Evolutionary conservation across 2,888 invertebrate genomes (phyloP), one percentile per base, ranked within the genome.

Genomic region (Lasius platythorax): DNA sequence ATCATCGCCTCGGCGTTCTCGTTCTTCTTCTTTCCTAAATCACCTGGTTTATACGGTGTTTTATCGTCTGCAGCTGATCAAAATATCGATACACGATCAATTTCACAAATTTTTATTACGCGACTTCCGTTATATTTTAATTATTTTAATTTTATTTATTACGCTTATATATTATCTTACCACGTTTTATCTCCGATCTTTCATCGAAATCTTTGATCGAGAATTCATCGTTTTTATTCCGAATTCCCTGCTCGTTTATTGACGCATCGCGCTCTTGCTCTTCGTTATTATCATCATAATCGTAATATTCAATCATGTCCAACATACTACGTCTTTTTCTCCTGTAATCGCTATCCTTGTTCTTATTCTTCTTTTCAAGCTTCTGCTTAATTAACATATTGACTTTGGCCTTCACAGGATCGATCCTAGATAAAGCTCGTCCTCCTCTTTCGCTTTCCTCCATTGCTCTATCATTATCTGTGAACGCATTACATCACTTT

Each of bases 301-400:
- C 93, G 82, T 93, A 93, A 84, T 93, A 93, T 40, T 91, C 91
- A n/a, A 93, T 89, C 15, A 88, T 86, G 50, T 70, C 70, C 33
- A 85, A 30, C 23, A 87, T 87, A 61, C 83, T 74, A 8, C 88
- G 88, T 56, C 83, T 85, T 46, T 63, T 85, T 67, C 87, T 86
- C 8, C 58, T 50, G 70, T 66, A 67, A 37, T 37, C n/a, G 12
- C 43, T 33, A 9, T 46, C n/a, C n/a, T n/a, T 56, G 0, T 23
- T 15, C 12, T 66, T 78, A 18, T 58, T 74, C 40, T 82, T 88
- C 58, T 66, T 87, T 9, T 75, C 58, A 8, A 92, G 15, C 75
- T 85, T 91, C 40, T 89, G 66, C 28, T 79, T 81, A 83, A 92
- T 91, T 73, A 91, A 18, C 73, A 90, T 63, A n/a, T 92, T 83